Evolutionary conservation across 2,113 vertebrate genomes (phyloP).

Genomic region (Lophotis ruficrista): DNA sequence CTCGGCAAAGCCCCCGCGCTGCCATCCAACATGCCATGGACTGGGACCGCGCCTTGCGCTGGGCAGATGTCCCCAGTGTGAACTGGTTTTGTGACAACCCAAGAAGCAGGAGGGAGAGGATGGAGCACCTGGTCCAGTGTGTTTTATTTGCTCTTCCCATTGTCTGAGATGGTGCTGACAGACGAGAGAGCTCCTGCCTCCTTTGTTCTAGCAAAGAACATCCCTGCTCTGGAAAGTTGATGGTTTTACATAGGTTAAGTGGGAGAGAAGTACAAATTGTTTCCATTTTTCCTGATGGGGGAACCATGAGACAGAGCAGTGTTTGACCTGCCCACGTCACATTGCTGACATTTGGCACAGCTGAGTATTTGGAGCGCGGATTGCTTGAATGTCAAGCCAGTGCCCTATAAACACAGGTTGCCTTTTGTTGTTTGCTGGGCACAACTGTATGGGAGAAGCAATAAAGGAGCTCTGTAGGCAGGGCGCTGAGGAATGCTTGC

Average conservation of each 20-base stretch:
- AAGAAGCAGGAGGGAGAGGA: background rate
- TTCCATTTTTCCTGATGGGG: slow-evolving; percentile 40
- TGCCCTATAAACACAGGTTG: slow-evolving; percentile 60
- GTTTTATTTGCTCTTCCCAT: background rate
- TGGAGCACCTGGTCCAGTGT: background rate
- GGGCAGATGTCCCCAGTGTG: background rate
- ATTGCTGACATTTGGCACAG: slow-evolving; percentile 47
- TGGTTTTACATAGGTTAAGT: background rate
- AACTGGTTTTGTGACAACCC: background rate
- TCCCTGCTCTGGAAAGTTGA: background rate
- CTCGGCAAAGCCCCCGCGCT: fast-evolving
- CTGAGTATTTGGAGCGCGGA: slow-evolving; percentile 11
- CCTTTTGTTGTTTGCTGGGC: slow-evolving; percentile 56
- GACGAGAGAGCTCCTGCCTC: background rate
- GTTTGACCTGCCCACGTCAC: slow-evolving; percentile 52
- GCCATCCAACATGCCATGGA: fast-evolving
- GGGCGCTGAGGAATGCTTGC: slow-evolving; percentile 30
- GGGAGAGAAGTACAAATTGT: slow-evolving; percentile 21
- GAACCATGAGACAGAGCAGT: slow-evolving; percentile 10
- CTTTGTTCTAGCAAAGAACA: too few species aligned
- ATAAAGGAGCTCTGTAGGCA: slow-evolving; percentile 20
- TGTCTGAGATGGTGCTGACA: background rate
- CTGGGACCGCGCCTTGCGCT: background rate
- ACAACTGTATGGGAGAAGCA: slow-evolving; percentile 15
- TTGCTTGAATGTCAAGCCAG: slow-evolving; percentile 51